A percentile compares a stretch with the other conserved stretches of the same genome.
Evolutionary conservation across 1,140 invertebrate species (phyloP).

Genomic region (Coelopa frigida): DNA sequence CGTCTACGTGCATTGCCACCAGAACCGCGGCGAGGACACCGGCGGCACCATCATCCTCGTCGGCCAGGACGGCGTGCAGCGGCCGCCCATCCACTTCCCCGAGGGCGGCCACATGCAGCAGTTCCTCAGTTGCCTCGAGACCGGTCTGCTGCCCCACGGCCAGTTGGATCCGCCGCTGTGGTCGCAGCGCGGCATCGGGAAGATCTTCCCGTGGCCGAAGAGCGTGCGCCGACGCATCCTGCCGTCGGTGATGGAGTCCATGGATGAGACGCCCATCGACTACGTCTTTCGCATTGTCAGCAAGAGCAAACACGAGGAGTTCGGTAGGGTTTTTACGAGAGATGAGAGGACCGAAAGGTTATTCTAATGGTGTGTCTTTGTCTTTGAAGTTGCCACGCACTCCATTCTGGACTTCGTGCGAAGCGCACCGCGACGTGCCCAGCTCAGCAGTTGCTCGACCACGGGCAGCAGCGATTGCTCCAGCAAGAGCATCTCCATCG

Average conservation of each 20-base stretch:
- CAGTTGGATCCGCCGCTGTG: conserved; percentile 88
- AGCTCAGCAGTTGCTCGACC: conserved; percentile 43
- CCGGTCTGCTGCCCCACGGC: conserved; percentile 74
- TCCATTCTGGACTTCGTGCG: conserved; percentile 41
- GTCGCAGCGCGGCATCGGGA: conserved; percentile 74
- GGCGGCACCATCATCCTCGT: conserved; percentile 85
- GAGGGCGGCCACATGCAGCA: conserved; percentile 82
- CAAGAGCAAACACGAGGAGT: conserved; percentile 67
- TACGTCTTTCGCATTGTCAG: conserved; percentile 87
- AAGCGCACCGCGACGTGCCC: conserved; percentile 35
- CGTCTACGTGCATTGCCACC: conserved; percentile 91
- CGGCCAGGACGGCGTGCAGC: conserved; percentile 88
- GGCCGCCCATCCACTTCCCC: conserved; percentile 87
- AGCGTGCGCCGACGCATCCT: conserved; percentile 54
- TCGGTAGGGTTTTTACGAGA: conserved; percentile 49
- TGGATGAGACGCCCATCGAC: conserved; percentile 64
- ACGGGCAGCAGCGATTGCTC: conserved; percentile 43
- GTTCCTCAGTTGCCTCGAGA: conserved; percentile 88
- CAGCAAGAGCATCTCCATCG: conserved; percentile 42
- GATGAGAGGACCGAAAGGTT: background rate
- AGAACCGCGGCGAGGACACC: conserved; percentile 60
- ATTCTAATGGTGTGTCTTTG: background rate
- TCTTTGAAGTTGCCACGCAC: conserved; percentile 30
- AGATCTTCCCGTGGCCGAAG: conserved; percentile 66
- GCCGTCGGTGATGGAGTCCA: conserved; percentile 54